A percentile compares a stretch with the other conserved stretches of the same genome.
Evolutionary conservation across 2,888 invertebrate species (phyloP).

Genomic region (Nowickia ferox): DNA sequence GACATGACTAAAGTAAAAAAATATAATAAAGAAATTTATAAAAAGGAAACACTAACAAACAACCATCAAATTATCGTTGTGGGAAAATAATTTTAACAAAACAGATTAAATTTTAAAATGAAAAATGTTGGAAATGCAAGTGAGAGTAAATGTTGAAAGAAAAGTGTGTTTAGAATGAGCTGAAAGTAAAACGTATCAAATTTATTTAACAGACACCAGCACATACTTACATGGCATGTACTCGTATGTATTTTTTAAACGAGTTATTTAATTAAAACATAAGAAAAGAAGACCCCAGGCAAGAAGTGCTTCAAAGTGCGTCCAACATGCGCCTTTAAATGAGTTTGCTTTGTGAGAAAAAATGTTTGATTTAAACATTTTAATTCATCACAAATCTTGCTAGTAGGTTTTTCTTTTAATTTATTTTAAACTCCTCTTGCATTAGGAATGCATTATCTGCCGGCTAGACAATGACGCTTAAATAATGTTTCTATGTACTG

Average conservation of each 20-base stretch:
- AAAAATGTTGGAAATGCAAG: slow-evolving; percentile 15
- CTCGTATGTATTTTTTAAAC: slow-evolving; percentile 7
- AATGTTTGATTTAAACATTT: background rate
- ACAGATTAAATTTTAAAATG: slow-evolving; percentile 6
- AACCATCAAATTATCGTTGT: slow-evolving; percentile 59
- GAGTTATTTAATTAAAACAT: slow-evolving; percentile 17
- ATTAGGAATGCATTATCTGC: background rate
- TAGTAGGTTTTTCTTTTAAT: background rate
- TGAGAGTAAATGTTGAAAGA: slow-evolving; percentile 43
- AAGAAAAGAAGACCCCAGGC: background rate
- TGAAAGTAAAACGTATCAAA: slow-evolving; percentile 15
- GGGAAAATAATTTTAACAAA: slow-evolving; percentile 38
- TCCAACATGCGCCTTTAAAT: slow-evolving; percentile 49
- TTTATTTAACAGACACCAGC: no score
- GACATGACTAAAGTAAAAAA: slow-evolving; percentile 47
- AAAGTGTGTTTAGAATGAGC: slow-evolving; percentile 57
- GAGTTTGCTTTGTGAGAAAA: background rate
- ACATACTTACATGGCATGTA: background rate
- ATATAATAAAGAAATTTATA: slow-evolving; percentile 28
- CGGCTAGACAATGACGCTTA: slow-evolving; percentile 40
- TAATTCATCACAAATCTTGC: background rate
- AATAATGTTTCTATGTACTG: slow-evolving; percentile 4
- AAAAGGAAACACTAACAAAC: slow-evolving; percentile 63
- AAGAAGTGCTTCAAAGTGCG: slow-evolving; percentile 51
- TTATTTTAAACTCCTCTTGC: background rate